These are phyloP conservation scores for Fukomys damarensis DNA, from an alignment of 2,113 vertebrate species.

Conservation along the genomic window DNA sequence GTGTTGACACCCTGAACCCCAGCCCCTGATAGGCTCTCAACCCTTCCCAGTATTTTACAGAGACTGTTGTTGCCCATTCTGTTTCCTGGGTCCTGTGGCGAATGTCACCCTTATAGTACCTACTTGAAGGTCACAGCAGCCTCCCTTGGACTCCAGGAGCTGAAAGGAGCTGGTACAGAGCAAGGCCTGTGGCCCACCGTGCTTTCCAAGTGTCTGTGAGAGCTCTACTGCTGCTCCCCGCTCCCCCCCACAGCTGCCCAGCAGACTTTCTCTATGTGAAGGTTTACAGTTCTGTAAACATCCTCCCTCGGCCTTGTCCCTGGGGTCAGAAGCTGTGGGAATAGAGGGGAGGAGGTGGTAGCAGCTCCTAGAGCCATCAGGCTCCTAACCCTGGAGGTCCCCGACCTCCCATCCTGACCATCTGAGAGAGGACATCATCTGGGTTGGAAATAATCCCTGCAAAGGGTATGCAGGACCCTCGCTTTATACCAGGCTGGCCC, in stretches of 20 bases:
- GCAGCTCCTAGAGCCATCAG: neutral
- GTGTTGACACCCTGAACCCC: neutral
- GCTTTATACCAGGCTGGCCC: neutral
- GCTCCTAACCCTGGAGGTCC: neutral
- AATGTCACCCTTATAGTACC: neutral
- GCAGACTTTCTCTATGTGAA: conserved; percentile 65
- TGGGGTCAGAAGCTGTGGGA: conserved; percentile 81
- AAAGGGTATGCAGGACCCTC: neutral
- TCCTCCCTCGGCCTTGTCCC: conserved; percentile 72
- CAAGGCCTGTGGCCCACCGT: neutral
- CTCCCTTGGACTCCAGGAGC: neutral
- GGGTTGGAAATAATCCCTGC: neutral
- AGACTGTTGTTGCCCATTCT: neutral
- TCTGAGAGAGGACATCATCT: neutral
- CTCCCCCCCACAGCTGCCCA: conserved; percentile 55
- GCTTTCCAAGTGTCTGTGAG: neutral
- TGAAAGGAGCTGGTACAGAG: neutral
- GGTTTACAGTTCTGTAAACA: conserved; percentile 79
- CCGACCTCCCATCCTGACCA: neutral
- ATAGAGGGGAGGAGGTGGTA: conserved; percentile 51
- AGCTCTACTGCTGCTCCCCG: conserved; percentile 29
- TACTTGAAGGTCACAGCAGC: neutral
- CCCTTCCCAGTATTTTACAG: neutral
- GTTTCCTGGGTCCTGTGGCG: neutral
- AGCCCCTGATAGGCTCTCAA: neutral